These are phyloP conservation scores for Brassicogethes aeneus DNA, from an alignment of 2,888 invertebrate species.

Conservation along the genomic window DNA sequence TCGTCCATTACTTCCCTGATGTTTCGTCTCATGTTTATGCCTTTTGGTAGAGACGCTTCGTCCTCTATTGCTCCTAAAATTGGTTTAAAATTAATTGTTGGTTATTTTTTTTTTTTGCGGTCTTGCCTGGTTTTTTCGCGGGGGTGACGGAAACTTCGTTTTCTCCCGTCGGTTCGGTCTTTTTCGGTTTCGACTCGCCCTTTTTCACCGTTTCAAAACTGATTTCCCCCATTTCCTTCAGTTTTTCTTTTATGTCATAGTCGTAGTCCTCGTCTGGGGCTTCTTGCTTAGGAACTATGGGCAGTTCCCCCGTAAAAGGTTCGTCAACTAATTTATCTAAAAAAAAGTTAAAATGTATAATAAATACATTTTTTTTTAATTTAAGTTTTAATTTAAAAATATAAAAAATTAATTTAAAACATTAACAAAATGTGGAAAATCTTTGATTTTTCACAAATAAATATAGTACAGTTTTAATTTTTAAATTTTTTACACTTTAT, in stretches of 20 bases:
- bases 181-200: conserved; percentile 37
- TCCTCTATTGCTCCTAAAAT: conserved; percentile 27
- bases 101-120: too few relatives aligned
- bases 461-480: too few relatives aligned
- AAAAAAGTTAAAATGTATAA: too few relatives aligned
- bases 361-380: too few relatives aligned
- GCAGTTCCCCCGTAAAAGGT: conserved; percentile 18
- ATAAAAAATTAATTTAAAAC: too few relatives aligned
- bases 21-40: conserved; percentile 66
- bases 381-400: too few relatives aligned
- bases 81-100: conserved; percentile 2
- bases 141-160: conserved; percentile 75
- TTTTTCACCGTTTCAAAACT: conserved; percentile 42
- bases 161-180: conserved; percentile 47
- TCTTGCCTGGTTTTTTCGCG: conserved; percentile 31
- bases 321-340: conserved; percentile 34
- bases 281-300: conserved; percentile 8
- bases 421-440: too few relatives aligned
- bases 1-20: conserved; percentile 92
- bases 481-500: too few relatives aligned
- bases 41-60: conserved; percentile 24
- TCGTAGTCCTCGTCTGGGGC: conserved; percentile 40
- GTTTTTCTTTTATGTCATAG: conserved; percentile 52
- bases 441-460: too few relatives aligned
- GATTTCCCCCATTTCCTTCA: conserved; percentile 53